phyloP scores from a whole-genome alignment of 2,888 invertebrate species.

The Rhagonycha fulva region DNA sequence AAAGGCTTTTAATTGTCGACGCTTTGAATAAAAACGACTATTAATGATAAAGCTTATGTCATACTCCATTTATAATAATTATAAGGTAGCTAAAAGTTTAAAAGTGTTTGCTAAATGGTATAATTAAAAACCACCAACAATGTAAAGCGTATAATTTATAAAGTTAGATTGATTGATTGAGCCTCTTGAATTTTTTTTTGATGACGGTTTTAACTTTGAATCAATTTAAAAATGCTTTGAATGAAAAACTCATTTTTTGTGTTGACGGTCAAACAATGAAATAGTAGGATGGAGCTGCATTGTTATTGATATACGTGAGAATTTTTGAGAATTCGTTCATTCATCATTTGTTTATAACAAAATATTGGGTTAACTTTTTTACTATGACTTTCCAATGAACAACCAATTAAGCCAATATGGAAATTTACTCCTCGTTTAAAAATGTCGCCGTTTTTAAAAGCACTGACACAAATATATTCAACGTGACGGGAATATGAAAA shows the following conservation, averaged over 20 bases:
- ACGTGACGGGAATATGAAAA: slow-evolving; percentile 17
- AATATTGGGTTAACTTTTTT: slow-evolving; percentile 9
- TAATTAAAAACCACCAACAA: not conserved
- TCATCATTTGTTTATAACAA: slow-evolving; percentile 7
- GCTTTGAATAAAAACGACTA: slow-evolving; percentile 3
- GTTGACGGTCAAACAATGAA: not conserved
- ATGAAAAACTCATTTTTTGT: not conserved
- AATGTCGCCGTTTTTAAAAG: slow-evolving; percentile 5
- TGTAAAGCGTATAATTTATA: not conserved
- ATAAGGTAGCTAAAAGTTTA: slow-evolving; percentile 14
- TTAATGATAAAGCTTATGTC: slow-evolving; percentile 13
- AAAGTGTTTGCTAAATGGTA: slow-evolving; percentile 11
- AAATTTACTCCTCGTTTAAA: slow-evolving; percentile 18
- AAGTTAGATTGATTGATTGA: not conserved
- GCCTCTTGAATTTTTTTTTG: not conserved
- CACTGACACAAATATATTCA: slow-evolving; percentile 12
- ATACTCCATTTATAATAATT: slow-evolving; percentile 21
- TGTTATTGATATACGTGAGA: slow-evolving; percentile 6
- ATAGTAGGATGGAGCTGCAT: not conserved
- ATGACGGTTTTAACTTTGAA: not conserved
- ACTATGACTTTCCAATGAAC: slow-evolving; percentile 8
- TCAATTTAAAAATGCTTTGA: not conserved
- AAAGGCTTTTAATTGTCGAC: not conserved
- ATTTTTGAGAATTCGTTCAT: slow-evolving; percentile 4
- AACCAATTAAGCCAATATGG: slow-evolving; percentile 27